Percentiles rank a stretch among this genome's conserved stretches.
Evolutionary conservation across 2,888 invertebrate species (phyloP).

Genomic region (Eueremaeus valkanovi): DNA sequence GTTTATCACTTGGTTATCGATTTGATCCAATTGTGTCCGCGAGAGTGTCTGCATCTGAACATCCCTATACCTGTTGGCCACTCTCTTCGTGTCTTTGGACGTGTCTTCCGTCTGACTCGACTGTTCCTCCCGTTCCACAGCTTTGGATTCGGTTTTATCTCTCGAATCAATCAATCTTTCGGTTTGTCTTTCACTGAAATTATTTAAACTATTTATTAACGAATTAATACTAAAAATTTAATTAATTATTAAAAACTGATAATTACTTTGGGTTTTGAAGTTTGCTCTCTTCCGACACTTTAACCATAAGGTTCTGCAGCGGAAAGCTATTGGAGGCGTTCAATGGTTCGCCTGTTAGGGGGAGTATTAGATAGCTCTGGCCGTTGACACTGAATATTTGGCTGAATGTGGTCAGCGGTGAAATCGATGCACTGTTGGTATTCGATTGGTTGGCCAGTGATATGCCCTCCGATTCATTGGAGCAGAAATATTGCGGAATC

Average conservation of each 20-base stretch:
- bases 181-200: background rate
- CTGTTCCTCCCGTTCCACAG: background rate
- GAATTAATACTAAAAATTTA: too few species aligned
- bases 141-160: background rate
- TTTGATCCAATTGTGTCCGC: background rate
- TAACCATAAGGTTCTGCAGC: conserved; percentile 9
- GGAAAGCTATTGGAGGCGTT: background rate
- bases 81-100: background rate
- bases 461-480: background rate
- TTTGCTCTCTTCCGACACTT: background rate
- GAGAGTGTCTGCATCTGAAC: conserved; percentile 20
- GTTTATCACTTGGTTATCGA: background rate
- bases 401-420: conserved; percentile 23
- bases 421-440: background rate
- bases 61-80: background rate
- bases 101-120: background rate
- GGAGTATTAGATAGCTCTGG: conserved; percentile 35
- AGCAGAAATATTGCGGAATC: conserved; percentile 46
- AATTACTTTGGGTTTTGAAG: background rate
- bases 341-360: conserved; percentile 9
- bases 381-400: conserved; percentile 36
- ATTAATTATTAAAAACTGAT: background rate
- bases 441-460: background rate
- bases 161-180: background rate
- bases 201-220: background rate